These are phyloP conservation scores for Leucoptera coffeella DNA, from an alignment of 2,888 invertebrate genomes.

Conservation along the genomic window DNA sequence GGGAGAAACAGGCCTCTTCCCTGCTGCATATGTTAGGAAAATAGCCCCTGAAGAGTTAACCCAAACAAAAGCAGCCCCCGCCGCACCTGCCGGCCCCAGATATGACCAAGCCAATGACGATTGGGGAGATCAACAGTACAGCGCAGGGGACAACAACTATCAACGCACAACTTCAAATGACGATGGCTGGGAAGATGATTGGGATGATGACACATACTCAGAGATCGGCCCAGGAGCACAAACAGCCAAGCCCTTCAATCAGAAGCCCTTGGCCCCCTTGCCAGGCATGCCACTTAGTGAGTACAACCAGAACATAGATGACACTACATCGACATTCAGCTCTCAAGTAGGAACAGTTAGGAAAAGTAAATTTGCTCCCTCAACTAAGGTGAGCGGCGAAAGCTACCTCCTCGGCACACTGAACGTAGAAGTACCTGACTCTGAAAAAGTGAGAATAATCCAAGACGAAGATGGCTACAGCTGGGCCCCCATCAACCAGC, in stretches of 20 bases:
- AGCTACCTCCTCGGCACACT: constrained; percentile 78
- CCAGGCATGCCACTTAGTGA: constrained; percentile 49
- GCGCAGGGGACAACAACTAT: constrained; percentile 38
- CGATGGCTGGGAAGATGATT: constrained; percentile 81
- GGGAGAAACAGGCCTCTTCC: constrained; percentile 84
- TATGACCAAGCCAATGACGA: constrained; percentile 62
- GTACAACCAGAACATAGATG: constrained; percentile 36
- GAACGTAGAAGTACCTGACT: constrained; percentile 62
- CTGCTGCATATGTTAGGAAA: constrained; percentile 86
- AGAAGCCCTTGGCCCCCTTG: constrained; percentile 29
- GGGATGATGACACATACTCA: constrained; percentile 77
- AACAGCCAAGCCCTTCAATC: constrained; percentile 27
- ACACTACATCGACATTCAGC: constrained; percentile 46
- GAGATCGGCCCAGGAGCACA: constrained; percentile 61
- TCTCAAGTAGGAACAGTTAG: constrained; percentile 61
- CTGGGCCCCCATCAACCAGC: constrained; percentile 70
- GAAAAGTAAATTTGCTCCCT: constrained; percentile 79
- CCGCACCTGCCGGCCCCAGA: constrained; percentile 39
- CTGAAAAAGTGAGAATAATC: constrained; percentile 66
- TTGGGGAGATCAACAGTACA: constrained; percentile 45
- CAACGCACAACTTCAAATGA: constrained; percentile 44
- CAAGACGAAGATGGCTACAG: constrained; percentile 67
- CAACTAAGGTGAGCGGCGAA: constrained; percentile 87
- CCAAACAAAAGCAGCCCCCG: constrained; percentile 36
- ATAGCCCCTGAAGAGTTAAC: constrained; percentile 42